Percentiles rank a stretch among this genome's conserved stretches.
phyloP scores from a whole-genome alignment of 2,797 vertebrate genomes.

The Neosilurus mollespiculum region DNA sequence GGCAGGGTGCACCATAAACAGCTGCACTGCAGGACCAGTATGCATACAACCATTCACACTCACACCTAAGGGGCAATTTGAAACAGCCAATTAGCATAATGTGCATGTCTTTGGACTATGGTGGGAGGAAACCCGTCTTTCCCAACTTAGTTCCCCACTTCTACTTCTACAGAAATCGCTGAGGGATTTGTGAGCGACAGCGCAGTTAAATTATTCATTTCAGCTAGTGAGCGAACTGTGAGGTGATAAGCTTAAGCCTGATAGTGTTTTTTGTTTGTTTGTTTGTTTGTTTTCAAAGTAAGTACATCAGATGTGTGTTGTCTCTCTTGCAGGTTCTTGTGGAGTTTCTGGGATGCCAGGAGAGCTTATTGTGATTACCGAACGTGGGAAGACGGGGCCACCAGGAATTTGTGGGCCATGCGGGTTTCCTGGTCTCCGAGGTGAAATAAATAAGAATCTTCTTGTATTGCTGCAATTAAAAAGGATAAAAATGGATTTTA shows the following conservation, averaged over 20 bases:
- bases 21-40: too few relatives aligned
- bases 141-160: too few relatives aligned
- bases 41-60: too few relatives aligned
- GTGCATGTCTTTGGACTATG: too few relatives aligned
- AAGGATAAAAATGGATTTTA: too few relatives aligned
- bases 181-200: too few relatives aligned
- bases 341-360: slow-evolving; percentile 62
- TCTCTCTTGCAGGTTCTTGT: slow-evolving; percentile 39
- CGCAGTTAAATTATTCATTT: background rate
- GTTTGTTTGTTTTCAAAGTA: too few relatives aligned
- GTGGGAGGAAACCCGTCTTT: too few relatives aligned
- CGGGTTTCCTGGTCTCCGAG: slow-evolving; percentile 66
- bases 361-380: background rate
- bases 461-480: background rate
- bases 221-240: background rate
- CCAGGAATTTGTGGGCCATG: slow-evolving; percentile 45
- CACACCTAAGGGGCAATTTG: too few relatives aligned
- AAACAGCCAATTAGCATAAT: too few relatives aligned
- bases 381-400: slow-evolving; percentile 60
- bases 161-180: too few relatives aligned
- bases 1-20: too few relatives aligned
- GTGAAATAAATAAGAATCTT: slow-evolving; percentile 49
- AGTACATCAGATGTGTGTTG: background rate
- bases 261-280: background rate
- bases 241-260: background rate